Evolutionary conservation across 2,797 vertebrate species (phyloP).

Genomic region (Pachyuromys duprasi): DNA sequence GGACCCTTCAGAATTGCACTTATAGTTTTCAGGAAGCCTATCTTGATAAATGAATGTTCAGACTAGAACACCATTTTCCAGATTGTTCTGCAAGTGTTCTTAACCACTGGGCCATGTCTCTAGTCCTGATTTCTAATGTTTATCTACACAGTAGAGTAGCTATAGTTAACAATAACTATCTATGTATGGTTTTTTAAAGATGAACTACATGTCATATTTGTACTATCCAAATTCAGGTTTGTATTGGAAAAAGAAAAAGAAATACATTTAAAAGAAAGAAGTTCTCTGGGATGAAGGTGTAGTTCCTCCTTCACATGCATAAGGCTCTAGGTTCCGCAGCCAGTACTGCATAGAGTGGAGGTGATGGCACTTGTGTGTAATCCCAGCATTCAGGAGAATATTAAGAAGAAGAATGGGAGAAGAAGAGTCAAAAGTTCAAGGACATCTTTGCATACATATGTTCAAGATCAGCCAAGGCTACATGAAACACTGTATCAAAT

Average conservation of each 20-base stretch:
- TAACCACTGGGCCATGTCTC: background rate
- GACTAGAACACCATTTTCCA: background rate
- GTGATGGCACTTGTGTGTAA: background rate
- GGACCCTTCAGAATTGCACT: background rate
- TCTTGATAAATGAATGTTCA: background rate
- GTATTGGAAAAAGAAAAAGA: slow-evolving; percentile 41
- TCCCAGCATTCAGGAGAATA: background rate
- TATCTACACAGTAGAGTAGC: background rate
- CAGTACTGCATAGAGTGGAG: background rate
- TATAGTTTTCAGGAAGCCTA: background rate
- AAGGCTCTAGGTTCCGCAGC: background rate
- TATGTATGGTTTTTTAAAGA: too few relatives aligned
- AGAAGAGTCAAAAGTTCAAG: background rate
- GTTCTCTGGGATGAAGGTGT: background rate
- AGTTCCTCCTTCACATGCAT: background rate
- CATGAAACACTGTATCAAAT: background rate
- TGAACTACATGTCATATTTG: slow-evolving; percentile 7
- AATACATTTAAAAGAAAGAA: background rate
- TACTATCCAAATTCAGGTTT: background rate
- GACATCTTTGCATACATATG: background rate
- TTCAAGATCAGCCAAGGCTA: background rate
- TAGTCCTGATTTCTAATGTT: background rate
- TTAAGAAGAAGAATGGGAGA: too few relatives aligned
- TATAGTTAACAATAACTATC: background rate
- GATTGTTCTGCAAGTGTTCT: background rate